Evolutionary conservation across 2,797 vertebrate species (phyloP).

Genomic region (Tinamus major): DNA sequence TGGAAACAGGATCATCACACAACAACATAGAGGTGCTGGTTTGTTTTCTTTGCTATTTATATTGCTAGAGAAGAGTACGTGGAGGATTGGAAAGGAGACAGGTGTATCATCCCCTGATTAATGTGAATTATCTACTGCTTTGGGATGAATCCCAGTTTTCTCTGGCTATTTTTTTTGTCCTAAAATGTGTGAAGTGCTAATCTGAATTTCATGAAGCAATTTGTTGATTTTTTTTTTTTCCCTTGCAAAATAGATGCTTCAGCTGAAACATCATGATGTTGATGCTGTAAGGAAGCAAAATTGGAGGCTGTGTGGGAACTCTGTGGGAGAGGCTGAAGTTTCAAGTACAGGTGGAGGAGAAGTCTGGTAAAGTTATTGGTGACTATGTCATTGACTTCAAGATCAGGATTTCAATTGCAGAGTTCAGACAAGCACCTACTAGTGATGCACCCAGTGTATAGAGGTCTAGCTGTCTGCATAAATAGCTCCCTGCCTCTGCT

Average conservation of each 20-base stretch:
- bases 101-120: neutral
- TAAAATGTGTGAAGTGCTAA: neutral
- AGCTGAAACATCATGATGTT: neutral
- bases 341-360: neutral
- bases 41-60: slow-evolving; percentile 43
- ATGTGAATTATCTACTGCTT: neutral
- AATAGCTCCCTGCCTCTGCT: neutral
- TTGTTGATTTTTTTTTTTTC: neutral
- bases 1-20: neutral
- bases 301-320: fast-evolving
- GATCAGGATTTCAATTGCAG: neutral
- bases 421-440: neutral
- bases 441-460: neutral
- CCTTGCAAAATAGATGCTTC: neutral
- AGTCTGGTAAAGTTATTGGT: neutral
- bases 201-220: neutral
- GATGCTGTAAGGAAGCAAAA: neutral
- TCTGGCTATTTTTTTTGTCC: slow-evolving; percentile 13
- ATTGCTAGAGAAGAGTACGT: neutral
- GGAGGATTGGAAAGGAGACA: neutral
- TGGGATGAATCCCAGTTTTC: slow-evolving; percentile 7
- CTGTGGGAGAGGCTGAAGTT: neutral
- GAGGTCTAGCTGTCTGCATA: neutral
- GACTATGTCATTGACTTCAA: neutral
- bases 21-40: neutral